These are phyloP conservation scores for Sialia sialis DNA, from an alignment of 2,113 vertebrate genomes.

Conservation along the genomic window DNA sequence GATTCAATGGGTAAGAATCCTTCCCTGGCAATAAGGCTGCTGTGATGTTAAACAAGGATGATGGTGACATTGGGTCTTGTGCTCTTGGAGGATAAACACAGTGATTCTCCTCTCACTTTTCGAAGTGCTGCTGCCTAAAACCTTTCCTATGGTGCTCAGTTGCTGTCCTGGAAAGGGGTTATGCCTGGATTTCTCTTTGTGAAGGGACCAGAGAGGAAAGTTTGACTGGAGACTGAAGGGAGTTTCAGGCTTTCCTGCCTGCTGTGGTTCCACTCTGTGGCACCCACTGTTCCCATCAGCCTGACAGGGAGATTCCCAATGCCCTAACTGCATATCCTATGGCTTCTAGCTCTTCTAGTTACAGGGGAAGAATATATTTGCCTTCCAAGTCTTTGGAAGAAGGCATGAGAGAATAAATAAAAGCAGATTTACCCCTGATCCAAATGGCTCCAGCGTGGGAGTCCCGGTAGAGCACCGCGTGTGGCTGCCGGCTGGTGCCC, in stretches of 20 bases:
- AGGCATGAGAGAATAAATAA: neutral
- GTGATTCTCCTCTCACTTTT: neutral
- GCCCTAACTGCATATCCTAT: neutral
- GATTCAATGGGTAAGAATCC: neutral
- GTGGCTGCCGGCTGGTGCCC: slow-evolving; percentile 64
- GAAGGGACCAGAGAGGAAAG: fast-evolving
- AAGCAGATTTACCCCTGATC: slow-evolving; percentile 72
- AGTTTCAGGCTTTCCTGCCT: neutral
- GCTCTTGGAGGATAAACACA: neutral
- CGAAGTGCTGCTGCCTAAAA: neutral
- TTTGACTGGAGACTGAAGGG: neutral
- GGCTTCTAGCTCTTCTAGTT: neutral
- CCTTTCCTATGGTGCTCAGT: neutral
- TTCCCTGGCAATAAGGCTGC: neutral
- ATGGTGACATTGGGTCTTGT: neutral
- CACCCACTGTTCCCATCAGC: no score
- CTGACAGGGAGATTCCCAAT: neutral
- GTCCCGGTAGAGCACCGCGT: slow-evolving; percentile 70
- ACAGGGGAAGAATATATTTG: neutral
- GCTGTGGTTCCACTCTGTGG: neutral
- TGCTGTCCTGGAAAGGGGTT: neutral
- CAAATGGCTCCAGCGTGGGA: slow-evolving; percentile 79
- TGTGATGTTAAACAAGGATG: neutral
- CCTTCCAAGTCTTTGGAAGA: neutral
- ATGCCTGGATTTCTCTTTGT: neutral